phyloP scores from a whole-genome alignment of 2,888 invertebrate genomes.

The Seira musarum region DNA sequence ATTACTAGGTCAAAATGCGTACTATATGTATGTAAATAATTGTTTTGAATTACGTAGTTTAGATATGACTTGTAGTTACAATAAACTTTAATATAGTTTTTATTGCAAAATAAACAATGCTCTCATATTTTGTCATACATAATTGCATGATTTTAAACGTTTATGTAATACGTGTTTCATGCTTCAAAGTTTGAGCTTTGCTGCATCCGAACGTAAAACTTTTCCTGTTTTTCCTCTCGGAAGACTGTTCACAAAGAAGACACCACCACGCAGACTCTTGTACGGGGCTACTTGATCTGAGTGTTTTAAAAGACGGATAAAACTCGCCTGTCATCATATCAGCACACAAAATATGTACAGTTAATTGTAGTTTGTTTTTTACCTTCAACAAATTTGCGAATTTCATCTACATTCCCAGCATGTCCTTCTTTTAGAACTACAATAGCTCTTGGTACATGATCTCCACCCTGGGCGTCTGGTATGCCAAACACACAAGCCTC shows the following conservation, averaged over 20 bases:
- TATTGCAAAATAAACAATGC: too few species aligned
- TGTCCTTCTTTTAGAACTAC: conserved; percentile 58
- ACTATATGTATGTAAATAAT: too few species aligned
- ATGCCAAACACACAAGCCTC: conserved; percentile 68
- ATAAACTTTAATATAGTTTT: too few species aligned
- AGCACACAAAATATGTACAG: background rate
- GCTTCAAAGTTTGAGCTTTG: too few species aligned
- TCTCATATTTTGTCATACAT: too few species aligned
- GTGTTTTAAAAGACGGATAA: background rate
- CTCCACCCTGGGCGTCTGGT: conserved; percentile 67
- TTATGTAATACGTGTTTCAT: too few species aligned
- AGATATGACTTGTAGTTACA: too few species aligned
- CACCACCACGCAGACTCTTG: conserved; percentile 67
- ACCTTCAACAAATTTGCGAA: conserved; percentile 65
- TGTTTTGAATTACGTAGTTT: too few species aligned
- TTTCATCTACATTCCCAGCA: conserved; percentile 42
- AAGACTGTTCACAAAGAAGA: conserved; percentile 60
- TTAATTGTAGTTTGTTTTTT: conserved; percentile 17
- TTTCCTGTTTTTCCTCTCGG: conserved; percentile 69
- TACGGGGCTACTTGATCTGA: conserved; percentile 64
- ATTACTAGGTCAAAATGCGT: too few species aligned
- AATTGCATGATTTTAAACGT: too few species aligned
- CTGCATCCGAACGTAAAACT: conserved; percentile 63
- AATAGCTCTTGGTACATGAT: conserved; percentile 67
- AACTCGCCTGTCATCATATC: background rate